These are phyloP conservation scores for Caradrina kadenii DNA, from an alignment of 2,888 invertebrate species.

Conservation along the genomic window DNA sequence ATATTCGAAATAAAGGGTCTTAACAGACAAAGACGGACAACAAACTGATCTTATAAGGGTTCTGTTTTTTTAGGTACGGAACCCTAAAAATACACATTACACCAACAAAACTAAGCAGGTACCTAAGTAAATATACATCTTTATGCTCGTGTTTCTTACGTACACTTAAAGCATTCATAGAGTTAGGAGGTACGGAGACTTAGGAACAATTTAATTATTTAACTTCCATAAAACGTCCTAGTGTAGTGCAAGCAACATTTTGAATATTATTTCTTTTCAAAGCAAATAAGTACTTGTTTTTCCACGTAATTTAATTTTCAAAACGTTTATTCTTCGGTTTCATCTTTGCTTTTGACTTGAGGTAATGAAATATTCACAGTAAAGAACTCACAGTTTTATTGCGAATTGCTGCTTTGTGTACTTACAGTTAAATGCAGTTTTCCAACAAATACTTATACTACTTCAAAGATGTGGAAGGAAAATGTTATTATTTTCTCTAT, in stretches of 20 bases:
- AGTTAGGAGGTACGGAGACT: not conserved
- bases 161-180: not conserved
- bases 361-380: not conserved
- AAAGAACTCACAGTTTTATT: not conserved
- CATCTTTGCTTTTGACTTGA: not conserved
- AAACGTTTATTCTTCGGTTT: not conserved
- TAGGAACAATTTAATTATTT: not conserved
- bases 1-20: too few relatives aligned
- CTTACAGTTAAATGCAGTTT: not conserved
- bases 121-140: not conserved
- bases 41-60: too few relatives aligned
- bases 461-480: not conserved
- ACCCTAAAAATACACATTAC: not conserved
- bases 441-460: not conserved
- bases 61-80: too few relatives aligned
- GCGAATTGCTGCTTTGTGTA: not conserved
- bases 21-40: too few relatives aligned
- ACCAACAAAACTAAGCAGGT: not conserved
- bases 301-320: not conserved
- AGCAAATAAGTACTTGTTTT: not conserved
- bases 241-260: conserved; percentile 3
- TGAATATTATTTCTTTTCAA: not conserved
- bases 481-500: not conserved
- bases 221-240: not conserved
- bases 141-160: too few relatives aligned